Base-by-base conservation (phyloP, 1,140 invertebrate species). In the Capitella teleta region DNA sequence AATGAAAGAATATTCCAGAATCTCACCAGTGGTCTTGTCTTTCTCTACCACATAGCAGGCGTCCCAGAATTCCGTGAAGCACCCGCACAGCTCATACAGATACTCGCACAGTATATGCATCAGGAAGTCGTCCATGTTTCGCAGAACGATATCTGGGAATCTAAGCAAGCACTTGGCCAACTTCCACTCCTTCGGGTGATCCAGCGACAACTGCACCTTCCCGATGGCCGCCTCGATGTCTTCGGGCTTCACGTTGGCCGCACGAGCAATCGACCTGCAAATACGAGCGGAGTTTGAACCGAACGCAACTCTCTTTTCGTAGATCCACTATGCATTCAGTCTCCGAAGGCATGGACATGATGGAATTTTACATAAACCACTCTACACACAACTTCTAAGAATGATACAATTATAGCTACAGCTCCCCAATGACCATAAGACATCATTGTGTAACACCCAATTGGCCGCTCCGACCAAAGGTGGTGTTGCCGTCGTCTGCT, bases 31-130 rank as follows among this genome's bases (percentile, higher is more conserved):
- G 16, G 54, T 47, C 47, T 59, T 63, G 45, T 73, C 70, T 54
- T 95, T 97, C 67, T 96, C 87, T 42, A 99, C 82, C 62, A 95
- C 98, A 67, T 98, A 98, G 68, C 96, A 99, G 57, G 78, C 82
- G 62, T 97, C 92, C 72, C 99, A 99, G 69, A 99, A 99, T 66
- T 99, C 96, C 0, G 85, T 83, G 61, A 98, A 99, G 1, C 80
- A 77, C 5, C 83, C 84, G n/a, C 85, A 80, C 36, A 98, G 81
- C 61, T 98, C 91, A 70, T 96, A 99, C 44, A 97, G 77, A 71
- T 85, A 96, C 67, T 98, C 93, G 70, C 96, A 99, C 3, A 99
- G 71, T 30, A 81, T 79, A 68, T 98, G 92, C 23, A 97, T 64
- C 48, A 78, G 83, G 6, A 99, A 74, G 65, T 96, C 88, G 51